Evolutionary conservation across 2,797 vertebrate genomes (phyloP), one percentile per base, ranked within the genome.

Genomic region (Lutjanus campechanus): DNA sequence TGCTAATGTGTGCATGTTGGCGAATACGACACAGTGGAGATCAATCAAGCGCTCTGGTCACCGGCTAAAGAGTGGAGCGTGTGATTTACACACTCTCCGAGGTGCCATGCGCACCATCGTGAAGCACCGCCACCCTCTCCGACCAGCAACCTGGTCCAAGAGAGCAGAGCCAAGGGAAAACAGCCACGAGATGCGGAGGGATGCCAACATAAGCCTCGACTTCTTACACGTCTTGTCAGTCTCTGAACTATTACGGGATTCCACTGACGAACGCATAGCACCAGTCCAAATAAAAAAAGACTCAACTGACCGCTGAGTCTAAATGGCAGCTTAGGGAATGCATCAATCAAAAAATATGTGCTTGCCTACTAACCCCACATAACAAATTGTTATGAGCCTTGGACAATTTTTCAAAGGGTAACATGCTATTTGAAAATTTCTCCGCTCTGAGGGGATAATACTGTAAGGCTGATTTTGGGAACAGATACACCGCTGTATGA

Each of bases 1-100:
- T 69, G 82, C 90, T 91, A 90, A 94, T 93, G 83, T 91, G 88
- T 88, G 71, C 89, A 83, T 88, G 87, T 92, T 93, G 91, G 91
- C 88, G 44, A 90, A 84, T 64, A 73, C n/a, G 25, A 86, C 76
- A 82, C 77, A 73, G 82, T 22, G 54, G 55, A 89, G 89, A 92
- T 92, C 90, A 91, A 91, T 91, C 87, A 87, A 84, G 66, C 15
- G 8, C 56, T 76, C 77, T 56, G 80, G 81, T 87, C 81, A 87
- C 81, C 60, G 25, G 79, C 72, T 74, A 11, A 76, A 81, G 67
- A 83, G 73, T 8, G 0, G 43, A 76, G 61, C 60, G 71, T 88
- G 80, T 82, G 76, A 89, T 89, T 86, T 85, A 86, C 69, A 73
- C 71, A 67, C 56, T 15, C 54, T 22, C 63, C 20, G 47, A 87